phyloP scores from a whole-genome alignment of 2,888 invertebrate genomes.

The Tinea pellionella region DNA sequence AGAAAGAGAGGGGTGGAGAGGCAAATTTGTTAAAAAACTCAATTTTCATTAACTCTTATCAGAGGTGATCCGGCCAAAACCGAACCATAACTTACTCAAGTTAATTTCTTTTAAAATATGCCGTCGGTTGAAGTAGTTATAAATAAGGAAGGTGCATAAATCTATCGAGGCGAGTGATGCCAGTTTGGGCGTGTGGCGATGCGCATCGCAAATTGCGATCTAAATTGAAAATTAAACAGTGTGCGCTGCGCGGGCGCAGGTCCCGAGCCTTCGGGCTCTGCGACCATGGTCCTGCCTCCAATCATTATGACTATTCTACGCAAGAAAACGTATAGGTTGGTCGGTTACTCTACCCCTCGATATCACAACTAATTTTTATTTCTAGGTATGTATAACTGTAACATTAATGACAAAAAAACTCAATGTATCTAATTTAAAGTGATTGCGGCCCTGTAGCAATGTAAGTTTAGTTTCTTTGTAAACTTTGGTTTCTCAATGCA shows the following conservation, averaged over 20 bases:
- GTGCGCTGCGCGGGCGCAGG: conserved; percentile 20
- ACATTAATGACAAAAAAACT: no score
- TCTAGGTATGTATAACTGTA: neutral
- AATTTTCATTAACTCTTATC: conserved; percentile 62
- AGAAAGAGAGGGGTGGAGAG: neutral
- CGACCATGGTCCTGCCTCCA: neutral
- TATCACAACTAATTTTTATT: neutral
- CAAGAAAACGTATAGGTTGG: neutral
- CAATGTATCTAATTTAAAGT: no score
- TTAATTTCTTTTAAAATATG: conserved; percentile 65
- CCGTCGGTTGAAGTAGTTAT: conserved; percentile 27
- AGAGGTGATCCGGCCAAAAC: conserved; percentile 25
- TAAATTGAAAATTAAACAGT: conserved; percentile 72
- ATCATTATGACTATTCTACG: neutral
- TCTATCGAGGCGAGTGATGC: conserved; percentile 58
- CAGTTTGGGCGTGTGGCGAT: conserved; percentile 56
- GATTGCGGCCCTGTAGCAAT: no score
- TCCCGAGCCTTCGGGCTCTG: conserved; percentile 22
- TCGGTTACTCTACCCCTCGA: no score
- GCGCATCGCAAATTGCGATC: conserved; percentile 69
- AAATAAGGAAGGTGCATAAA: conserved; percentile 44
- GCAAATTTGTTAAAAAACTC: conserved; percentile 48
- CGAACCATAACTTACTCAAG: conserved; percentile 52
- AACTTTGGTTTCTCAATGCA: no score
- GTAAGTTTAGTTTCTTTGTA: no score